Evolutionary conservation across 2,113 vertebrate species (phyloP).

Genomic region (Equus przewalskii): DNA sequence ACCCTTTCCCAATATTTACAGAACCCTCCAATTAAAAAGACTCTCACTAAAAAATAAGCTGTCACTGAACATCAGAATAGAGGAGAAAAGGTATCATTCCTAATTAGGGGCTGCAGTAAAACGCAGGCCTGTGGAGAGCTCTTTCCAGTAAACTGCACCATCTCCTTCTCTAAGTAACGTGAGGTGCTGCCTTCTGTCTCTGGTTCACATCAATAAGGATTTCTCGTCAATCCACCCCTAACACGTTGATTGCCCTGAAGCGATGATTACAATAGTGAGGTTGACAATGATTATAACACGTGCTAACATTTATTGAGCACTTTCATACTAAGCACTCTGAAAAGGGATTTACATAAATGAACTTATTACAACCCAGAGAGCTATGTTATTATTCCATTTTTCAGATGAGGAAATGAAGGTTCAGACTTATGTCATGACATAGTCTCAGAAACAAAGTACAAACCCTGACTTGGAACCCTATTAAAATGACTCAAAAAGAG

Average conservation of each 20-base stretch:
- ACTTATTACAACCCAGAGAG: background rate
- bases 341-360: background rate
- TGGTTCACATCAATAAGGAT: background rate
- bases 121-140: background rate
- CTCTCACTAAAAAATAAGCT: background rate
- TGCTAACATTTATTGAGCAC: background rate
- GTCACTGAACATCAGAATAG: background rate
- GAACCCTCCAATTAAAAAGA: background rate
- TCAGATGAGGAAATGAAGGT: constrained; percentile 30
- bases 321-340: background rate
- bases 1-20: background rate
- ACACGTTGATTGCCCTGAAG: background rate
- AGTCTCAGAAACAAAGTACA: background rate
- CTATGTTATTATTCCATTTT: background rate
- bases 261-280: background rate
- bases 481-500: background rate
- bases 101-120: background rate
- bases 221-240: background rate
- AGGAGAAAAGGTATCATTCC: background rate
- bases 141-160: background rate
- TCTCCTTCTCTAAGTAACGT: background rate
- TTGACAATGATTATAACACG: background rate
- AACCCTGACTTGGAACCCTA: background rate
- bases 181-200: background rate
- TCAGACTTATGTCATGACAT: background rate